phyloP scores from a whole-genome alignment of 2,113 vertebrate species.

The Daboia siamensis region DNA sequence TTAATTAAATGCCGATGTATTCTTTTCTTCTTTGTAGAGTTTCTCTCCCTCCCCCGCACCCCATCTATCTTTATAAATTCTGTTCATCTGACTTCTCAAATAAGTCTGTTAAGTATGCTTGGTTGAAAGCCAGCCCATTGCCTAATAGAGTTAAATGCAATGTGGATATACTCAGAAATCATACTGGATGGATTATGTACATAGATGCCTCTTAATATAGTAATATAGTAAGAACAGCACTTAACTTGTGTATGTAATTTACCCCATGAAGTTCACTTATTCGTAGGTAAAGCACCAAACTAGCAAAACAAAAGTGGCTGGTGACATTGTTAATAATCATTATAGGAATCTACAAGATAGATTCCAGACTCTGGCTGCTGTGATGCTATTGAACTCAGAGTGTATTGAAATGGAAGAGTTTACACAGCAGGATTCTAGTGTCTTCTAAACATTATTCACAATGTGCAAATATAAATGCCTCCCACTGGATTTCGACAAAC shows the following conservation, averaged over 20 bases:
- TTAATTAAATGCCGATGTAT: not conserved
- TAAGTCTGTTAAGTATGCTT: slow-evolving; percentile 34
- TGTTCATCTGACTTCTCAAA: not conserved
- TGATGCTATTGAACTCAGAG: slow-evolving; percentile 43
- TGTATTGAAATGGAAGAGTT: slow-evolving; percentile 22
- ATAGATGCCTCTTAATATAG: slow-evolving; percentile 51
- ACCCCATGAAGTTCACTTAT: slow-evolving; percentile 50
- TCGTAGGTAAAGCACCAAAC: slow-evolving; percentile 55
- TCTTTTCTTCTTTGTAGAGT: not conserved
- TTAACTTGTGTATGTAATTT: slow-evolving; percentile 48
- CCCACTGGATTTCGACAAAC: too few relatives aligned
- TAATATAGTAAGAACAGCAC: slow-evolving; percentile 33
- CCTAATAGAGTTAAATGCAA: slow-evolving; percentile 46
- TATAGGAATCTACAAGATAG: slow-evolving; percentile 42
- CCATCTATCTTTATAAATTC: not conserved
- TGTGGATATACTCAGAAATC: slow-evolving; percentile 34
- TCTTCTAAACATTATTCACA: slow-evolving; percentile 28
- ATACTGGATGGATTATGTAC: slow-evolving; percentile 45
- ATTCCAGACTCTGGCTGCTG: slow-evolving; percentile 30
- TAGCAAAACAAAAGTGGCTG: slow-evolving; percentile 57
- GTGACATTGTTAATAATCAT: slow-evolving; percentile 53
- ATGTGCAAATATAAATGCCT: not conserved
- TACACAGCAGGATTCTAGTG: slow-evolving; percentile 33
- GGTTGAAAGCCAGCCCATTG: slow-evolving; percentile 39
- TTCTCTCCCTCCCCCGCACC: not conserved